A percentile compares a stretch with the other conserved stretches of the same genome.
These are phyloP conservation scores for Lithophane ornitopus DNA, from an alignment of 2,888 invertebrate species.

Conservation along the genomic window DNA sequence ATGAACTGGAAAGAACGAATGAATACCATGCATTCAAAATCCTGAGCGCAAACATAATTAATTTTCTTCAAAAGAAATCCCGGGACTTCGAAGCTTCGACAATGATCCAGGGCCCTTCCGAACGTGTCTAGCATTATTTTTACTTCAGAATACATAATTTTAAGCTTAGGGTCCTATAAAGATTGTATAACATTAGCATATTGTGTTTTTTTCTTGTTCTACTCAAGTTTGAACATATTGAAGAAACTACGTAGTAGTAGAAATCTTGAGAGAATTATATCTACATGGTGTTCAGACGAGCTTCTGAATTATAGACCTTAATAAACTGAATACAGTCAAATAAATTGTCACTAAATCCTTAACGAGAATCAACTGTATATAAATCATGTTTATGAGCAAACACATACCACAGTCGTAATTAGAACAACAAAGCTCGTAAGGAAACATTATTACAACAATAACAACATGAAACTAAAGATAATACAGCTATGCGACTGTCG, in stretches of 20 bases:
- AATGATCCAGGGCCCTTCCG: constrained; percentile 31
- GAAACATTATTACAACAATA: constrained; percentile 32
- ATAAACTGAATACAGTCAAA: too few species aligned
- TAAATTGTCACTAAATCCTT: background rate
- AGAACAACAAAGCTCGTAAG: background rate
- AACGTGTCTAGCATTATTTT: constrained; percentile 60
- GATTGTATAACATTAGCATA: constrained; percentile 32
- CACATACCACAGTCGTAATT: background rate
- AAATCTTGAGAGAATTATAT: background rate
- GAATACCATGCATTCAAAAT: constrained; percentile 26
- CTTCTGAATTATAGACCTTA: background rate
- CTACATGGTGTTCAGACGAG: background rate
- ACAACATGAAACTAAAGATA: constrained; percentile 25
- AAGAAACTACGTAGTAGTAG: background rate
- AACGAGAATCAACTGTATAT: constrained; percentile 11
- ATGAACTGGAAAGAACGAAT: background rate
- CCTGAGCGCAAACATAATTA: constrained; percentile 30
- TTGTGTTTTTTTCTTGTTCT: background rate
- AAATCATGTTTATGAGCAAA: background rate
- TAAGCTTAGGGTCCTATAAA: constrained; percentile 11
- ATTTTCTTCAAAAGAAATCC: constrained; percentile 44
- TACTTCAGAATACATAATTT: constrained; percentile 28
- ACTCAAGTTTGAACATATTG: background rate
- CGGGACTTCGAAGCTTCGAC: constrained; percentile 21
- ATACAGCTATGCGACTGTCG: constrained; percentile 10